Percentiles rank a stretch among this genome's conserved stretches.
Evolutionary conservation across 2,797 vertebrate genomes (phyloP).

Genomic region (Spinibarbus caldwelli): DNA sequence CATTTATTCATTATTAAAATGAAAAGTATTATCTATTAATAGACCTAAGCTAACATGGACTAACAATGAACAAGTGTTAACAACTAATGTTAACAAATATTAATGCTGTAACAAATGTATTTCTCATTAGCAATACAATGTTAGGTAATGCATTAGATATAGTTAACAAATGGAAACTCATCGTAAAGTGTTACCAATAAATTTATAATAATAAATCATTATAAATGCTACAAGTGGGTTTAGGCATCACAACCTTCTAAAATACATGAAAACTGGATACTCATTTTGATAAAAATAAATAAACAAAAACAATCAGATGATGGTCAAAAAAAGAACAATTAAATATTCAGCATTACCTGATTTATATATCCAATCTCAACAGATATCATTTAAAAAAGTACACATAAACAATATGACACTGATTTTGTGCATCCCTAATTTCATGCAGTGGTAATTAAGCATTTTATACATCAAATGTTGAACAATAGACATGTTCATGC

Average conservation of each 20-base stretch:
- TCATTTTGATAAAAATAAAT: background rate
- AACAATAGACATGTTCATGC: slow-evolving; percentile 61
- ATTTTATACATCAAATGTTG: background rate
- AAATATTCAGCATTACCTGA: background rate
- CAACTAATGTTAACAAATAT: background rate
- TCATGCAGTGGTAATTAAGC: background rate
- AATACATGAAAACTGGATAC: background rate
- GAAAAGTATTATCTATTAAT: background rate
- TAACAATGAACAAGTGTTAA: background rate
- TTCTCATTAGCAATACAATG: background rate
- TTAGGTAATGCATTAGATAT: background rate
- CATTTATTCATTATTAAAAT: background rate
- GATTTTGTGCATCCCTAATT: background rate
- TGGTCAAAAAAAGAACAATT: background rate
- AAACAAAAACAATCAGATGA: background rate
- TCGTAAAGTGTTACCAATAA: background rate
- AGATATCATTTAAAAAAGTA: background rate
- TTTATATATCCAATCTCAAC: background rate
- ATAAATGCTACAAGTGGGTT: background rate
- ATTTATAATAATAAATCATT: background rate
- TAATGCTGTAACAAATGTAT: background rate
- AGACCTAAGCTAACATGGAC: background rate
- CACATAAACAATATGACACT: background rate
- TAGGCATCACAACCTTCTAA: background rate
- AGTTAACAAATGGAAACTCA: background rate